Percentiles rank a stretch among this genome's conserved stretches.
Evolutionary conservation across 2,113 vertebrate species (phyloP).

Genomic region (Sisor rabdophorus): DNA sequence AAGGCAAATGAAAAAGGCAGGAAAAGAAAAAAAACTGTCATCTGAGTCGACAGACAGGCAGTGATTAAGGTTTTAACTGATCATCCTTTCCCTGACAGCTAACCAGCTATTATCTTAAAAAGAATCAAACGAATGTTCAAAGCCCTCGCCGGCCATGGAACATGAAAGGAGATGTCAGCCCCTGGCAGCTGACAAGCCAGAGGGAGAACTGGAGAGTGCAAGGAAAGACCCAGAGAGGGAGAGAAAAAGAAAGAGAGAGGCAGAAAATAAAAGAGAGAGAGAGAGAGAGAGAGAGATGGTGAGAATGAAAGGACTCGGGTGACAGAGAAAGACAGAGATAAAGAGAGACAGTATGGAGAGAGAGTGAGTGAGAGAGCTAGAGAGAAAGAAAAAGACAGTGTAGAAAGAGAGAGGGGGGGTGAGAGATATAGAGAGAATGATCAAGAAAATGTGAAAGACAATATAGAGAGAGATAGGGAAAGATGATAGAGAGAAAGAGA

Average conservation of each 20-base stretch:
- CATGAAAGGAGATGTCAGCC: constrained; percentile 99
- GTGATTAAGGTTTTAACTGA: constrained; percentile 99
- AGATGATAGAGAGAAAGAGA: neutral
- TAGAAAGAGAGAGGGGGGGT: neutral
- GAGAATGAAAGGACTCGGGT: constrained; percentile 52
- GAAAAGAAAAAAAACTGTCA: constrained; percentile 82
- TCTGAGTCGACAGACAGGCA: constrained; percentile 98
- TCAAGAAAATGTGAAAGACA: no score
- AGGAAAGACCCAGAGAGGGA: constrained; percentile 58
- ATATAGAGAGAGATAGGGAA: neutral
- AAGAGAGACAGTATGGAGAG: constrained; percentile 22
- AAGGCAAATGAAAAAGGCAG: constrained; percentile 58
- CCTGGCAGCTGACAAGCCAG: constrained; percentile 95
- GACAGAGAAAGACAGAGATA: constrained; percentile 53
- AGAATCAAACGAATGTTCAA: constrained; percentile 99
- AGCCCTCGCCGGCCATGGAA: constrained; percentile 90
- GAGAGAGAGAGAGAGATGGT: constrained; percentile 47
- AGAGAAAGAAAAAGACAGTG: neutral
- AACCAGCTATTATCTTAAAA: constrained; percentile 99
- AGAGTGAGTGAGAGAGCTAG: constrained; percentile 13
- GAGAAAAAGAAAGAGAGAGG: constrained; percentile 51
- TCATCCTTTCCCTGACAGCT: constrained; percentile 99
- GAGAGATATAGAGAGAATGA: no score
- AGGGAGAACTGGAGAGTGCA: constrained; percentile 66
- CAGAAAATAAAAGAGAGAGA: constrained; percentile 46